Evolutionary conservation across 2,797 vertebrate genomes (phyloP), one percentile per base, ranked within the genome.

Genomic region (Pangasius larnaudii): DNA sequence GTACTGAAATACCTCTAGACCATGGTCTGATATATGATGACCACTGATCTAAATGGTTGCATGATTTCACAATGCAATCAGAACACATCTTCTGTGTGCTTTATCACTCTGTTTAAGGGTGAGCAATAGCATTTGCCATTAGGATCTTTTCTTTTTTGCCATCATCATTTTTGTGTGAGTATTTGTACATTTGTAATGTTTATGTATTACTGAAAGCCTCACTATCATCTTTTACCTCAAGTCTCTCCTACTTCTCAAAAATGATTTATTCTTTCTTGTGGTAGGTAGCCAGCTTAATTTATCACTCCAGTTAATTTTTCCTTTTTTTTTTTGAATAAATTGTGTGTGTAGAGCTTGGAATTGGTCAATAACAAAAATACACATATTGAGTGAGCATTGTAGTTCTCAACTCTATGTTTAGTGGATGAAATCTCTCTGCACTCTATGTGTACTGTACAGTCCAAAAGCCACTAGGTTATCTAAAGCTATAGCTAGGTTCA

Each of bases 381-480:
- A 22, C 0, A 22, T 33, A 51, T 13, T 51, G 22, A 33, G 16
- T 42, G 19, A 67, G 63, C 85, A 33, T 13, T 5, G n/a, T 11
- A 81, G 81, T 61, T 24, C 72, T 13, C 19, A 74, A 74, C 67
- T 49, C 18, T 24, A 18, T 58, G 3, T 24, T 30, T 42, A 51
- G 2, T 49, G 2, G n/a, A 69, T 69, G 18, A 16, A 65, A 63
- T 82, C 10, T 75, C 39, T 83, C 0, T 63, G 18, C 59, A 65
- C n/a, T 30, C 27, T 67, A 14, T 80, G 58, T 84, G 39, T 83
- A 69, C 63, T 87, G n/a, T 87, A 72, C 49, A 86, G 61, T 67
- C 46, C 46, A 80, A 59, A 53, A 67, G 8, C 14, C 13, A 58
- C 11, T 83, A 63, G 39, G 39, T 59, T 74, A 74, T 51, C 65